Evolutionary conservation across 2,113 vertebrate genomes (phyloP).

Genomic region (Stigmatopora nigra): DNA sequence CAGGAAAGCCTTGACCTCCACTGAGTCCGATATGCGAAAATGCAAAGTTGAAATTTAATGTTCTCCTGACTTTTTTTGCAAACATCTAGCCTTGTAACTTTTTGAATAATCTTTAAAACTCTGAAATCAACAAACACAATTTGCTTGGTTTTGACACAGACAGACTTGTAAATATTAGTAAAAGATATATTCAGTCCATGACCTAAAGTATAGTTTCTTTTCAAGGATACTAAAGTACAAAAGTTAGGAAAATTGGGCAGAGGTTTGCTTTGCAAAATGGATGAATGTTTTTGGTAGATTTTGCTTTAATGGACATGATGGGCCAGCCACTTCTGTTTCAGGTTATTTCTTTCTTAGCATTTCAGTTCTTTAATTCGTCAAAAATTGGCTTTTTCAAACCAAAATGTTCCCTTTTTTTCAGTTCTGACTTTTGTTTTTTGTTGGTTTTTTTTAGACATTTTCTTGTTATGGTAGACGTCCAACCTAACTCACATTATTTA

Average conservation of each 20-base stretch:
- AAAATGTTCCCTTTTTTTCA: too few relatives aligned
- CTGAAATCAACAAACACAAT: background rate
- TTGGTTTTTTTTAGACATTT: too few relatives aligned
- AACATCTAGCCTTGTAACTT: background rate
- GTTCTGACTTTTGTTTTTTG: too few relatives aligned
- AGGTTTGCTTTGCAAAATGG: too few relatives aligned
- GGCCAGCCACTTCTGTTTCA: too few relatives aligned
- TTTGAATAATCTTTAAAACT: background rate
- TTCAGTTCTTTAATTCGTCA: too few relatives aligned
- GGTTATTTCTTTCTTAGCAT: too few relatives aligned
- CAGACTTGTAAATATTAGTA: background rate
- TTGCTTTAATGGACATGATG: too few relatives aligned
- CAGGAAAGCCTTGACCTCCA: background rate
- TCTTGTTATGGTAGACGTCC: too few relatives aligned
- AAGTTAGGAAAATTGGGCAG: background rate
- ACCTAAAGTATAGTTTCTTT: background rate
- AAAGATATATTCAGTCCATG: background rate
- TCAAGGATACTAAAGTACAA: background rate
- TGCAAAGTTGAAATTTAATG: background rate
- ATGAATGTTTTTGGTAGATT: too few relatives aligned
- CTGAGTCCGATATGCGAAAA: background rate
- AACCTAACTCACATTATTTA: too few relatives aligned
- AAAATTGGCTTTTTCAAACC: too few relatives aligned
- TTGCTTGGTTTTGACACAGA: background rate
- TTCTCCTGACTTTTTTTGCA: background rate